Conservation (phyloP, 2,797 vertebrate genomes). For the Hyperoplus immaculatus region DNA sequence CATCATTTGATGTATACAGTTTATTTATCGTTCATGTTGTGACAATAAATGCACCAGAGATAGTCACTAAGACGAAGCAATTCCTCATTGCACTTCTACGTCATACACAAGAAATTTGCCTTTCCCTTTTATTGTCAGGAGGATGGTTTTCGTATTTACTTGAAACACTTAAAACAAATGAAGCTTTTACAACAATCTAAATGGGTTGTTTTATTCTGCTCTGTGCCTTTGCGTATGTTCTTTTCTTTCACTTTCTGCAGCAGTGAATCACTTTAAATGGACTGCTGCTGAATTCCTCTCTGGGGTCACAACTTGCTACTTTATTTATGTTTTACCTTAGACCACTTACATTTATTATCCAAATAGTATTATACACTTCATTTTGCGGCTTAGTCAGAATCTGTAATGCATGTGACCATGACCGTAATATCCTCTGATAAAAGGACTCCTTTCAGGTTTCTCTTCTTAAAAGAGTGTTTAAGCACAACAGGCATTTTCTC, state of each 20-base stretch:
- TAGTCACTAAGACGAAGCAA: not conserved
- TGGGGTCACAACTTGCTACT: slow-evolving; percentile 16
- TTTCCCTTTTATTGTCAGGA: not conserved
- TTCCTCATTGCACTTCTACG: slow-evolving; percentile 1
- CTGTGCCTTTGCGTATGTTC: not conserved
- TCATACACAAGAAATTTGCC: not conserved
- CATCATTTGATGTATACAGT: not conserved
- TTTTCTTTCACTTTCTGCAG: slow-evolving; percentile 25
- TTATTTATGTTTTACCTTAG: slow-evolving; percentile 25
- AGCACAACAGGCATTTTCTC: slow-evolving; percentile 2
- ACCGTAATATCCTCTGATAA: slow-evolving; percentile 26
- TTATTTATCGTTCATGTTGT: not conserved
- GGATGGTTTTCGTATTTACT: not conserved
- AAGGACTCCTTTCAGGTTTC: slow-evolving; percentile 13
- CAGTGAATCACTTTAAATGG: slow-evolving; percentile 24
- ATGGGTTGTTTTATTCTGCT: slow-evolving; percentile 5
- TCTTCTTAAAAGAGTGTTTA: slow-evolving; percentile 1
- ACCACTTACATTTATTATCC: slow-evolving; percentile 24
- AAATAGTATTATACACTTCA: slow-evolving; percentile 14
- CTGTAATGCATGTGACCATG: slow-evolving; percentile 7
- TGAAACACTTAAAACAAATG: slow-evolving; percentile 6
- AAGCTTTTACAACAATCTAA: slow-evolving; percentile 26
- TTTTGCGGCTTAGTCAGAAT: slow-evolving; percentile 13
- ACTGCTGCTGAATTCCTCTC: slow-evolving; percentile 27
- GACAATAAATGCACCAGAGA: not conserved